A percentile compares a stretch with the other conserved stretches of the same genome.
Evolutionary conservation across 2,797 vertebrate species (phyloP).

Genomic region (Sciurus carolinensis): DNA sequence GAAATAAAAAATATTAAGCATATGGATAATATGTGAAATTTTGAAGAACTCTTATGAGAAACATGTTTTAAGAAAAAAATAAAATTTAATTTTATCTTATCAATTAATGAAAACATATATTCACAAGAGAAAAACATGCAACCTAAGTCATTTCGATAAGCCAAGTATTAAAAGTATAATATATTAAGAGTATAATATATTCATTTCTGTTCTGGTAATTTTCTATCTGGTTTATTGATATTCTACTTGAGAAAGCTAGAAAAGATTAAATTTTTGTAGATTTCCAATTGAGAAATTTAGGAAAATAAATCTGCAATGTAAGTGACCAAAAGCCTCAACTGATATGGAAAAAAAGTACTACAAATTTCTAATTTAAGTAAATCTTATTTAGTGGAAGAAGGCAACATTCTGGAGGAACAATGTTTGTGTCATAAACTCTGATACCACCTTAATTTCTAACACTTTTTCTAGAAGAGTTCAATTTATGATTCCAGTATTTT

Average conservation of each 20-base stretch:
- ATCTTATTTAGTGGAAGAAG: neutral
- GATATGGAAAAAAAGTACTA: neutral
- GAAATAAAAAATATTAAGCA: slow-evolving; percentile 33
- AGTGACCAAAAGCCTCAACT: neutral
- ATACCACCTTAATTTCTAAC: slow-evolving; percentile 31
- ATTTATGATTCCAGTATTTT: neutral
- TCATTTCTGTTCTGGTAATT: slow-evolving; percentile 7
- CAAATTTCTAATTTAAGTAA: neutral
- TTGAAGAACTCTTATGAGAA: slow-evolving; percentile 14
- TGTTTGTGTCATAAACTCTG: slow-evolving; percentile 38
- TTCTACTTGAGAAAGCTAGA: neutral
- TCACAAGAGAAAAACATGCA: slow-evolving; percentile 5
- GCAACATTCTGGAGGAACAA: neutral
- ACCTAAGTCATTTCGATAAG: neutral
- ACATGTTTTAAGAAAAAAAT: slow-evolving; percentile 46
- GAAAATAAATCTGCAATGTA: neutral
- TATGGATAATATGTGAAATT: slow-evolving; percentile 9
- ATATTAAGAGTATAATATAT: neutral
- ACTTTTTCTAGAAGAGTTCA: neutral
- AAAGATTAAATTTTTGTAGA: slow-evolving; percentile 22
- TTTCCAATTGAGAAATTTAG: slow-evolving; percentile 11
- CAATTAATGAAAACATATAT: slow-evolving; percentile 2
- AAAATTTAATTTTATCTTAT: slow-evolving; percentile 40
- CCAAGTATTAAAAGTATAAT: neutral
- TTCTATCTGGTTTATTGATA: neutral